Conservation (phyloP, 2,797 vertebrate species). For the Heterohyrax brucei region DNA sequence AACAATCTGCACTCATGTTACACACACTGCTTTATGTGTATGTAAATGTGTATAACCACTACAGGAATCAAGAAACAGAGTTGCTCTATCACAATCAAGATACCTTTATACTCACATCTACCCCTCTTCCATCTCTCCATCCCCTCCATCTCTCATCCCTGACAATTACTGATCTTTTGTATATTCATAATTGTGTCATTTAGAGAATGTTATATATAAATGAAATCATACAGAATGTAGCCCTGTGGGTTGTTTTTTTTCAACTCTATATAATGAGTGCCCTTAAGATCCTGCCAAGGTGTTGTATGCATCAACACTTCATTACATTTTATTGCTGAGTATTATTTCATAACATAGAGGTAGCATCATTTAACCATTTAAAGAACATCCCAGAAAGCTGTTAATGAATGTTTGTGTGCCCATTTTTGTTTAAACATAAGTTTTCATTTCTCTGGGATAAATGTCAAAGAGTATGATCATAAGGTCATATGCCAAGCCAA, state of each 20-base stretch:
- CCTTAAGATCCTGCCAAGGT: neutral
- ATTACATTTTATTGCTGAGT: neutral
- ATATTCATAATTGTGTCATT: neutral
- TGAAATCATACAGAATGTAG: neutral
- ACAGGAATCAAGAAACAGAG: neutral
- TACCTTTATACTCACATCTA: neutral
- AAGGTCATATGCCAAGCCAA: neutral
- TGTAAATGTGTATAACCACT: neutral
- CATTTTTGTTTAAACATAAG: neutral
- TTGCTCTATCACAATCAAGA: too few relatives aligned
- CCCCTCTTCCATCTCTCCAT: rapidly evolving
- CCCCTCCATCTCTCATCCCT: neutral
- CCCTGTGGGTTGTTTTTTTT: neutral
- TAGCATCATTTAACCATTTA: neutral
- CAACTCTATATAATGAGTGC: neutral
- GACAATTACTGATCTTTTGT: neutral
- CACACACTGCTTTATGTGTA: neutral
- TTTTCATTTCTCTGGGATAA: neutral
- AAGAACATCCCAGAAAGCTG: neutral
- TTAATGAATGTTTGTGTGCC: neutral
- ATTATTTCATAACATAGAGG: neutral
- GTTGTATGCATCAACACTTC: neutral
- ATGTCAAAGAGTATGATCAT: neutral
- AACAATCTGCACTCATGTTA: too few relatives aligned
- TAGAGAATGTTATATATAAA: neutral